Base-by-base conservation (phyloP, 2,888 invertebrate genomes). In the Lamproptera curius region DNA sequence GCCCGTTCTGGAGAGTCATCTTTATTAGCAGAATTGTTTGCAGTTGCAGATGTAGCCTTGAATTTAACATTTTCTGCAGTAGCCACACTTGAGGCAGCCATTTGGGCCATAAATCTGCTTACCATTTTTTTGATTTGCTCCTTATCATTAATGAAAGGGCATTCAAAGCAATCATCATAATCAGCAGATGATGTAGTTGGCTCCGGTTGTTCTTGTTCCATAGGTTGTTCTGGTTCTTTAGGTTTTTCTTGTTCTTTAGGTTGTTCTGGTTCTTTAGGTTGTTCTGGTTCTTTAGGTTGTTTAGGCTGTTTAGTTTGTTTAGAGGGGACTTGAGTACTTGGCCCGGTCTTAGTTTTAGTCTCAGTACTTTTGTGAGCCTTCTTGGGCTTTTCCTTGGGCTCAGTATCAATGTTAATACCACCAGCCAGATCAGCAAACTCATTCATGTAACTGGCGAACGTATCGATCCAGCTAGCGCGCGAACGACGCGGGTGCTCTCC, bases 341-440 rank as follows among this genome's bases (percentile, higher is more conserved):
- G n/a, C 16, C 46, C 50, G 13, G 42, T 35, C 48, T 43, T 15
- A 20, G 40, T 23, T 37, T 51, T 15, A 35, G 64, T 40, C 20
- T 59, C 46, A 52, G 52, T 2, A 50, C 48, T 42, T 43, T 55
- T 23, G 47, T 58, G 46, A 53, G 54, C 31, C 44, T 48, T 41
- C 8, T 53, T 46, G 3, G 6, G 6, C 20, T 5, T 20, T 20
- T n/a, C n/a, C 20, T 6, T 20, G 42, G 54, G 48, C 14, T 56
- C 44, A 51, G 60, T 54, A 41, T 58, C 28, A 40, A 63, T 35
- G 35, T 63, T 60, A n/a, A 58, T 51, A 1, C 66, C 59, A 1
- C 84, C 87, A 1, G 89, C 84, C 0, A 89, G 68, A 57, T 89
- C 86, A 6, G 88, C 80, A 67, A 89, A 90, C 57, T 90, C 89